These are phyloP conservation scores for Epistrophe eligans DNA, from an alignment of 2,888 invertebrate species.

Conservation along the genomic window DNA sequence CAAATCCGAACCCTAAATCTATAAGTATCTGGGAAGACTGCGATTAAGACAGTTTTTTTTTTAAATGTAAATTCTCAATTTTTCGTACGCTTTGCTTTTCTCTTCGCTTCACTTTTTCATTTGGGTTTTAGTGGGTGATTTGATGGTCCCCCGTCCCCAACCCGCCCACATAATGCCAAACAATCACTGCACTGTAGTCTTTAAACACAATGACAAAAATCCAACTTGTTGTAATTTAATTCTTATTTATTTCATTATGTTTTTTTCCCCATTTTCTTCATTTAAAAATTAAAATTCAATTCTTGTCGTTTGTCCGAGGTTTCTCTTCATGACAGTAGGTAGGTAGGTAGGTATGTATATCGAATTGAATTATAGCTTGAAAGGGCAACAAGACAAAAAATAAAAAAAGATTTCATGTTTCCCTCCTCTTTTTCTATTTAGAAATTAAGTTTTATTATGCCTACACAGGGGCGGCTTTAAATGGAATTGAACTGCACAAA, in stretches of 20 bases:
- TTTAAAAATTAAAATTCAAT: slow-evolving; percentile 36
- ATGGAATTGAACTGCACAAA: slow-evolving; percentile 51
- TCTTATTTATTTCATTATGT: slow-evolving; percentile 30
- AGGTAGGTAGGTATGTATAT: background rate
- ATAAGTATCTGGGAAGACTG: background rate
- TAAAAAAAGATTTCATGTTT: slow-evolving; percentile 18
- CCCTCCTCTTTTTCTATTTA: slow-evolving; percentile 23
- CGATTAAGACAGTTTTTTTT: background rate
- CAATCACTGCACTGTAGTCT: slow-evolving; percentile 6
- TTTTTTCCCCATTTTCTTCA: slow-evolving; percentile 13
- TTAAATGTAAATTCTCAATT: slow-evolving; percentile 15
- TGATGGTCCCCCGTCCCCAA: background rate
- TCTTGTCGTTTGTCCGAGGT: slow-evolving; percentile 14
- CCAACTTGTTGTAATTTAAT: slow-evolving; percentile 33
- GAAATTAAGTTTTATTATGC: slow-evolving; percentile 28
- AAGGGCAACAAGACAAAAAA: slow-evolving; percentile 13
- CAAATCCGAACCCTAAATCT: background rate
- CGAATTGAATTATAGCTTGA: slow-evolving; percentile 28
- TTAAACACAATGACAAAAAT: slow-evolving; percentile 17
- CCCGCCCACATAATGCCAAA: background rate
- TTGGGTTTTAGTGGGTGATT: slow-evolving; percentile 6
- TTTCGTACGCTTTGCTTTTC: background rate
- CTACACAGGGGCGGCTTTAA: slow-evolving; percentile 36
- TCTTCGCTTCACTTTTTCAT: background rate
- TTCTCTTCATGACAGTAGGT: background rate